These are phyloP conservation scores for Choristoneura fumiferana DNA, from an alignment of 1,140 invertebrate genomes.

Conservation along the genomic window DNA sequence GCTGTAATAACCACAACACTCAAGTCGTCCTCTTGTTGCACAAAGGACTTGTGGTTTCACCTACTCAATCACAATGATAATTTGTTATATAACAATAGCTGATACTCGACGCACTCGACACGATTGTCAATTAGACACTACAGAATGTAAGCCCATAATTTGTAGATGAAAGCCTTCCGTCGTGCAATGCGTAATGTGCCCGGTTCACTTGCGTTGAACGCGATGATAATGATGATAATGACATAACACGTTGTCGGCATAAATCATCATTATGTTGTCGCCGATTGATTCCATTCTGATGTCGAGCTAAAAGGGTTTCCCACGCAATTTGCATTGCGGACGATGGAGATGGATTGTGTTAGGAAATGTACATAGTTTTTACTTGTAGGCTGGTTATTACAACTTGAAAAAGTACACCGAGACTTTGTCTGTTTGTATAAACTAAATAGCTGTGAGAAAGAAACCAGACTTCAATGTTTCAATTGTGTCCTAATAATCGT, in stretches of 20 bases:
- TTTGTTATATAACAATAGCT: slow-evolving; percentile 12
- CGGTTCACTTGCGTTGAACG: neutral
- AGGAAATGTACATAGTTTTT: neutral
- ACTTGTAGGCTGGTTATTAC: neutral
- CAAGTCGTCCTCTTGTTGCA: neutral
- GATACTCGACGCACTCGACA: slow-evolving; percentile 2
- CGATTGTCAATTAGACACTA: slow-evolving; percentile 17
- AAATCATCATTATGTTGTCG: slow-evolving; percentile 47
- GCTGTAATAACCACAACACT: neutral
- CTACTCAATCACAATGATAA: slow-evolving; percentile 8
- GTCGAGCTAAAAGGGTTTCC: slow-evolving; percentile 16
- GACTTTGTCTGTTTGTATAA: too few species aligned
- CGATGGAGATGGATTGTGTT: neutral
- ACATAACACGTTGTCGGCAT: slow-evolving; percentile 42
- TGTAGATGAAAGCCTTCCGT: slow-evolving; percentile 16
- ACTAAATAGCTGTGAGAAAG: too few species aligned
- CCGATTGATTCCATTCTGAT: slow-evolving; percentile 22
- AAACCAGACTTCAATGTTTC: too few species aligned
- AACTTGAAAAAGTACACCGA: too few species aligned
- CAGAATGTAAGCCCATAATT: slow-evolving; percentile 16
- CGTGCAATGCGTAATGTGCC: slow-evolving; percentile 6
- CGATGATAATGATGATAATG: slow-evolving; percentile 32
- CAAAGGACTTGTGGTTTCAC: slow-evolving; percentile 5
- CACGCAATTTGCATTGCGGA: slow-evolving; percentile 7
- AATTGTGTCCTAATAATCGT: too few species aligned